Evolutionary conservation across 2,797 vertebrate species (phyloP), one percentile per base, ranked within the genome.

Genomic region (Chrysocyon brachyurus): DNA sequence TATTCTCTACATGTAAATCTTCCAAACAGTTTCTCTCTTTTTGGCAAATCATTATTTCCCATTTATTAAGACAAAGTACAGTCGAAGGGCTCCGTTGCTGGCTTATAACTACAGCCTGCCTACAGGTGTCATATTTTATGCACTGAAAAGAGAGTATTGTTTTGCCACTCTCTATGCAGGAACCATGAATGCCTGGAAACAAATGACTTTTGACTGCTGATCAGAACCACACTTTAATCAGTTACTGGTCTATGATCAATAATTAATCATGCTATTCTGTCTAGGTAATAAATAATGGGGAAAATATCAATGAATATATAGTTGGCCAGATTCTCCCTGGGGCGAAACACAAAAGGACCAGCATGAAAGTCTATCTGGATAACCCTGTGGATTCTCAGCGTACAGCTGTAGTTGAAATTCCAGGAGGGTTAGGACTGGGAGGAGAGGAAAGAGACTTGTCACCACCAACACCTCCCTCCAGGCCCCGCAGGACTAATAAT

Each of bases 161-260:
- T 96, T 96, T 97, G 97, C 90, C 84, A 86, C 46, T 97, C 95
- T 96, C 96, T 57, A 63, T 73, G 40, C 88, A 95, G 85, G 61
- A 94, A 82, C 79, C 56, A 70, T 2, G 54, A 87, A 95, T 70
- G 95, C 91, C 97, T 96, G 97, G 95, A 98, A 98, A 98, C 92
- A 97, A 97, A 98, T 98, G 97, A 96, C 96, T 98, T 97, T 75
- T 97, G 97, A 98, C 97, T 97, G 97, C 97, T 97, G 97, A 98
- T 98, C 98, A 98, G 97, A 98, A 98, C 95, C 91, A 87, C 94
- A 92, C 96, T 98, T 98, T 98, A 98, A 98, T 98, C 98, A 98
- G 97, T 98, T 98, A 97, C 98, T 94, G 87, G 96, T 96, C 96
- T 98, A 96, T 98, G 97, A 98, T 98, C 97, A 98, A 98, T 98